Evolutionary conservation across 2,113 vertebrate genomes (phyloP), one percentile per base, ranked within the genome.

Genomic region (Cathartes aura): DNA sequence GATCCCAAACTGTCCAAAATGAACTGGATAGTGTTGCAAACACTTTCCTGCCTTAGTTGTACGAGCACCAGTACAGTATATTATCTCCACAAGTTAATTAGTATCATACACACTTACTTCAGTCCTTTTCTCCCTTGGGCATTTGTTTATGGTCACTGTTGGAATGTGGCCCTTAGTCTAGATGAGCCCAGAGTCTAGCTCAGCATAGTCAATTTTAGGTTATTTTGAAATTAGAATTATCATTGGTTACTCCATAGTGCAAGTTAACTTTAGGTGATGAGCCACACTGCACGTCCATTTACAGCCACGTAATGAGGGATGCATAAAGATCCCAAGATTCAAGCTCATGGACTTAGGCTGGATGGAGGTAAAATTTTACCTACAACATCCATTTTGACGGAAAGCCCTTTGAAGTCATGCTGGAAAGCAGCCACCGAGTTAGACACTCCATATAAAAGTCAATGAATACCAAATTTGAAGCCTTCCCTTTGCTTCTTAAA

Each of bases 401-500:
- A 83, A 92, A 64, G 8, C 15, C 23, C 40, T 82, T 83, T 72
- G 58, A 90, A 73, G 36, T 36, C n/a, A 22, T 0, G 4, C 74
- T 82, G 42, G 32, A 90, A 93, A 82, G 16, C 18, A 68, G 24
- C 3, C 45, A 29, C 17, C 0, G 0, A 50, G 20, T 40, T 82
- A 82, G 34, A 62, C 5, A 34, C 8, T 38, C 56, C 27, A 5
- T 38, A 52, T 30, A 29, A 38, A 78, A 6, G 8, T 27, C 48
- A 52, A 42, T 30, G 8, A 90, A 70, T 26, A 58, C 4, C 42
- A 42, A 76, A 64, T 59, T 20, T 38, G 9, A 68, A 86, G 15
- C 32, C 21, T 68, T 80, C 15, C n/a, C 9, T 81, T 93, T 75
- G 15, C 63, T 93, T 80, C 48, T 89, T 60, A 79, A 91, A 80